A percentile compares a stretch with the other conserved stretches of the same genome.
Evolutionary conservation across 2,113 vertebrate genomes (phyloP).

Genomic region (Stomatorhinus ivindoensis): DNA sequence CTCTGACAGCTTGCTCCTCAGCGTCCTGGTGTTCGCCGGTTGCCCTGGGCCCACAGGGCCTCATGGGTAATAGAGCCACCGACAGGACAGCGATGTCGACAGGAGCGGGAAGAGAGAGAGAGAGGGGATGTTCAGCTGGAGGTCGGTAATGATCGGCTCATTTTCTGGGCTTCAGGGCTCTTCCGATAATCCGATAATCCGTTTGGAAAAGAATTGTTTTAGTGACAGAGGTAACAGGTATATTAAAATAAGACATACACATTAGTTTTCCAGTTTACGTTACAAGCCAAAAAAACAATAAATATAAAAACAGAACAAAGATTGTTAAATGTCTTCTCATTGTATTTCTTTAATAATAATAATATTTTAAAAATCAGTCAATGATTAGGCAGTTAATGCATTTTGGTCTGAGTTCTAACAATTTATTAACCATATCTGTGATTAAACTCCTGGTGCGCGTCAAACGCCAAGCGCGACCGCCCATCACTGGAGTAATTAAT

Average conservation of each 20-base stretch:
- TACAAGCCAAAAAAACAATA: not conserved
- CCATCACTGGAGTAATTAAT: conserved; percentile 41
- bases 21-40: conserved; percentile 6
- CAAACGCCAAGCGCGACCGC: conserved; percentile 33
- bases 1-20: not conserved
- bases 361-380: conserved; percentile 30
- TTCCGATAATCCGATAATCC: not conserved
- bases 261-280: not conserved
- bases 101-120: not conserved
- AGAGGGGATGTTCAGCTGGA: not conserved
- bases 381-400: conserved; percentile 49
- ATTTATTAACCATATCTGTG: conserved; percentile 48
- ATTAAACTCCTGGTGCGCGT: conserved; percentile 44
- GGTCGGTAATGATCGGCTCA: not conserved
- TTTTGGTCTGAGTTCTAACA: conserved; percentile 36
- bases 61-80: not conserved
- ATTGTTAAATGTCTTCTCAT: conserved; percentile 20
- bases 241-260: not conserved
- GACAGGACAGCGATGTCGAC: not conserved
- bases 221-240: not conserved
- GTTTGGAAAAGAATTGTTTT: not conserved
- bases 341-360: conserved; percentile 33
- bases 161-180: not conserved
- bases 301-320: conserved; percentile 28
- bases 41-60: not conserved